Evolutionary conservation across 1,140 invertebrate species (phyloP).

Genomic region (Antheraea pernyi): DNA sequence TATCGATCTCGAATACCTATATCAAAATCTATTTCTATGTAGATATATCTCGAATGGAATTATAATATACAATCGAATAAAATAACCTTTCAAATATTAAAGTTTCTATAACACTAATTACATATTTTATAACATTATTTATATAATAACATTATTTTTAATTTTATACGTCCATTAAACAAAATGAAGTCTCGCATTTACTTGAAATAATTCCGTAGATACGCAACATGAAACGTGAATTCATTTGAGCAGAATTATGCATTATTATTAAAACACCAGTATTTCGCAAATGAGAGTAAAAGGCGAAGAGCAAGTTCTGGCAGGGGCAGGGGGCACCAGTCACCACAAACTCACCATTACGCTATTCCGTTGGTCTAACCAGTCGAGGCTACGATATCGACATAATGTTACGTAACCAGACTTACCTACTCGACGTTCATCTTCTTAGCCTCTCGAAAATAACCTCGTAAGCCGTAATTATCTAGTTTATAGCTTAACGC

Average conservation of each 20-base stretch:
- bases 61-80: too few species aligned
- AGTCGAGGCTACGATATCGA: conserved; percentile 9
- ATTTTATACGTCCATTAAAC: too few species aligned
- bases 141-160: too few species aligned
- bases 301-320: conserved; percentile 10
- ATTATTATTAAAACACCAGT: background rate
- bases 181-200: too few species aligned
- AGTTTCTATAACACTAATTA: too few species aligned
- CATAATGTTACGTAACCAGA: conserved; percentile 18
- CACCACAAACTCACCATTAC: conserved; percentile 14
- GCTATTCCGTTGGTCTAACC: conserved; percentile 5
- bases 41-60: too few species aligned
- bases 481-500: background rate
- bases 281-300: conserved; percentile 16
- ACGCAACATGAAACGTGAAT: too few species aligned
- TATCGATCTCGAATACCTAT: too few species aligned
- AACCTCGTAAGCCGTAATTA: conserved; percentile 21
- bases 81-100: too few species aligned
- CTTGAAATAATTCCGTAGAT: too few species aligned
- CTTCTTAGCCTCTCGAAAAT: conserved; percentile 26
- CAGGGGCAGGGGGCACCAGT: conserved; percentile 23
- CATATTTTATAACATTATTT: too few species aligned
- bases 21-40: too few species aligned
- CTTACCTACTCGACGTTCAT: conserved; percentile 24
- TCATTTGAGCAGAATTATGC: background rate